These are phyloP conservation scores for Ictalurus furcatus DNA, from an alignment of 2,113 vertebrate species.

Conservation along the genomic window DNA sequence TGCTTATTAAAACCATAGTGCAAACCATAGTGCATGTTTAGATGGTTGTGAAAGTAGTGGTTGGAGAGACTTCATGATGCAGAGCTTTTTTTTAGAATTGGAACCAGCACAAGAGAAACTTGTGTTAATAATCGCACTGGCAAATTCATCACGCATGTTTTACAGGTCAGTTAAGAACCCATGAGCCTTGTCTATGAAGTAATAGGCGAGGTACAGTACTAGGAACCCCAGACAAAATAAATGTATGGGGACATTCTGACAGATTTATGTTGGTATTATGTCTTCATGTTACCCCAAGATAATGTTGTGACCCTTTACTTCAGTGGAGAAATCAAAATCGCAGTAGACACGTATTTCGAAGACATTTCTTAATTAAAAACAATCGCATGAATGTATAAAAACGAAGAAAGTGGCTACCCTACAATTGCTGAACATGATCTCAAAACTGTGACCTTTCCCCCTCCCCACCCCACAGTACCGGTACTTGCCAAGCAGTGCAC, in stretches of 20 bases:
- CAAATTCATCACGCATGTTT: background rate
- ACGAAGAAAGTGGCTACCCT: background rate
- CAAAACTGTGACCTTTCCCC: too few species aligned
- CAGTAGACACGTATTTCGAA: too few species aligned
- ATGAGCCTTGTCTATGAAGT: background rate
- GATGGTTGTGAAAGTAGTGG: background rate
- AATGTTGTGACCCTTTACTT: too few species aligned
- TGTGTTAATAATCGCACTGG: background rate
- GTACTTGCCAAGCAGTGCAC: too few species aligned
- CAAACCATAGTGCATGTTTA: background rate
- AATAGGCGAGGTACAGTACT: background rate
- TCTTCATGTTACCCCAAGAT: too few species aligned
- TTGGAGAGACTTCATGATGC: background rate
- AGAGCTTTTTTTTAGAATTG: background rate
- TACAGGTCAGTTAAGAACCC: background rate
- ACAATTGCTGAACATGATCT: rapidly evolving
- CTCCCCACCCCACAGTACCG: too few species aligned
- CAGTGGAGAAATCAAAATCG: too few species aligned
- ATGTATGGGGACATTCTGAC: too few species aligned
- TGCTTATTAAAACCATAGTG: background rate
- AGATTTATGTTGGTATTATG: too few species aligned
- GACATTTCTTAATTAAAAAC: too few species aligned
- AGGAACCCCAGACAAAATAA: background rate
- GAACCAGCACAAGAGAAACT: background rate
- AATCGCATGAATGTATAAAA: too few species aligned